Evolutionary conservation across 2,113 vertebrate species (phyloP).

Genomic region (Eira barbara): DNA sequence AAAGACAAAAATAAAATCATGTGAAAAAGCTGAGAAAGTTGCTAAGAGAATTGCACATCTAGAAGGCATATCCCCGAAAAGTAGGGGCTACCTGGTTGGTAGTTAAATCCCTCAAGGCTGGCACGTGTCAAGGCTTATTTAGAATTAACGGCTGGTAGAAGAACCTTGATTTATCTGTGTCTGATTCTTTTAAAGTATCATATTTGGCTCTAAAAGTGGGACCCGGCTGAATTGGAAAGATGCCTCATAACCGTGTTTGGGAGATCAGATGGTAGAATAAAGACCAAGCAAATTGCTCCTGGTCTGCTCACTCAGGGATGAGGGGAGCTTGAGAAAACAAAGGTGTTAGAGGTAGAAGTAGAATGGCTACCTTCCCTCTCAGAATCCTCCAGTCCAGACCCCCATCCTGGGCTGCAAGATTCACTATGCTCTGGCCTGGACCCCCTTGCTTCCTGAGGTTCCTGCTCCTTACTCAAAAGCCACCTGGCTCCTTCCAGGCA

Average conservation of each 20-base stretch:
- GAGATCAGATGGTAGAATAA: not conserved
- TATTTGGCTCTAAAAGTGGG: not conserved
- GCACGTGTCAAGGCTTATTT: not conserved
- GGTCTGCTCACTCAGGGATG: not conserved
- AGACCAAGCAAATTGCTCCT: not conserved
- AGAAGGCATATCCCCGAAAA: not conserved
- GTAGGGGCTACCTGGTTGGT: not conserved
- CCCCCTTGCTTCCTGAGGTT: too few relatives aligned
- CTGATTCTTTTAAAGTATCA: not conserved
- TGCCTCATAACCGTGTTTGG: not conserved
- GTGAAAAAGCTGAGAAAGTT: not conserved
- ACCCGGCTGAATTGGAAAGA: not conserved
- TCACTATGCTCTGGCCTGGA: not conserved
- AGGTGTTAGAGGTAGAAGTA: fast-evolving
- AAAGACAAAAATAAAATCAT: not conserved
- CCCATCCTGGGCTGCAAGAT: not conserved
- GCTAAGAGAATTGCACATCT: not conserved
- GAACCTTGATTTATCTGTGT: not conserved
- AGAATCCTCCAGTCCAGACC: not conserved
- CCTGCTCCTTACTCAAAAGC: not conserved
- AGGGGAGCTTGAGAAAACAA: not conserved
- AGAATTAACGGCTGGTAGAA: not conserved
- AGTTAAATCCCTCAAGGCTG: not conserved
- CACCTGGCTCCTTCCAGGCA: not conserved
- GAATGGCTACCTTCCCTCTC: not conserved